These are phyloP conservation scores for Zaprionus capensis DNA, from an alignment of 1,140 invertebrate species.

Conservation along the genomic window DNA sequence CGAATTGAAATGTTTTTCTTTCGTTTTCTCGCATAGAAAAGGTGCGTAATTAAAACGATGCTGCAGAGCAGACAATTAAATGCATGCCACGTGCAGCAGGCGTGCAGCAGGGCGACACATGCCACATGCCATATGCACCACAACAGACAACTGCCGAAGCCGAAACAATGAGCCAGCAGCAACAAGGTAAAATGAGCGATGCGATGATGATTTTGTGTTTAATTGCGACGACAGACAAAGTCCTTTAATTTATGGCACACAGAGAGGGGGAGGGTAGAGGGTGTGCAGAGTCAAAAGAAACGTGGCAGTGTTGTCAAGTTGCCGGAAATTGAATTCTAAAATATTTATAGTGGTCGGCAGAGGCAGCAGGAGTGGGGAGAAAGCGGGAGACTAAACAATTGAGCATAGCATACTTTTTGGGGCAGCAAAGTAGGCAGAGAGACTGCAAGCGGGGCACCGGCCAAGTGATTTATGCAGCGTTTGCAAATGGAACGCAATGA, in stretches of 20 bases:
- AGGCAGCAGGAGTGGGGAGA: neutral
- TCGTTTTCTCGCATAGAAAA: slow-evolving; percentile 57
- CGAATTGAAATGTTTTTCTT: slow-evolving; percentile 64
- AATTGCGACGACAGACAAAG: slow-evolving; percentile 65
- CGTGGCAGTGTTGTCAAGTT: slow-evolving; percentile 46
- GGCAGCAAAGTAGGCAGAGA: neutral
- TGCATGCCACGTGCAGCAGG: slow-evolving; percentile 58
- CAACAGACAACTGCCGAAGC: slow-evolving; percentile 25
- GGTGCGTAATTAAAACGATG: slow-evolving; percentile 79
- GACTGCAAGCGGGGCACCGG: neutral
- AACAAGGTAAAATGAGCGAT: slow-evolving; percentile 64
- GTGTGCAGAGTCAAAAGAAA: slow-evolving; percentile 44
- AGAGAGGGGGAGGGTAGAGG: neutral
- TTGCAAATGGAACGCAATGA: slow-evolving; percentile 74
- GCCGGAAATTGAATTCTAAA: slow-evolving; percentile 79
- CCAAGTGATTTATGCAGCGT: slow-evolving; percentile 72
- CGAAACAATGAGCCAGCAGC: slow-evolving; percentile 28
- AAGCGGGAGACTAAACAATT: slow-evolving; percentile 24
- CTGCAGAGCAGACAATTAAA: slow-evolving; percentile 73
- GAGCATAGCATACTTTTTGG: slow-evolving; percentile 59
- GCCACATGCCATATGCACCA: slow-evolving; percentile 12
- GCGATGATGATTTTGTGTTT: slow-evolving; percentile 54
- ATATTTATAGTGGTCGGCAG: slow-evolving; percentile 57
- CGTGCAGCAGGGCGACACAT: neutral
- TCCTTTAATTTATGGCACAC: slow-evolving; percentile 62